Evolutionary conservation across 2,888 invertebrate genomes (phyloP).

Genomic region (Cosmia pyralina): DNA sequence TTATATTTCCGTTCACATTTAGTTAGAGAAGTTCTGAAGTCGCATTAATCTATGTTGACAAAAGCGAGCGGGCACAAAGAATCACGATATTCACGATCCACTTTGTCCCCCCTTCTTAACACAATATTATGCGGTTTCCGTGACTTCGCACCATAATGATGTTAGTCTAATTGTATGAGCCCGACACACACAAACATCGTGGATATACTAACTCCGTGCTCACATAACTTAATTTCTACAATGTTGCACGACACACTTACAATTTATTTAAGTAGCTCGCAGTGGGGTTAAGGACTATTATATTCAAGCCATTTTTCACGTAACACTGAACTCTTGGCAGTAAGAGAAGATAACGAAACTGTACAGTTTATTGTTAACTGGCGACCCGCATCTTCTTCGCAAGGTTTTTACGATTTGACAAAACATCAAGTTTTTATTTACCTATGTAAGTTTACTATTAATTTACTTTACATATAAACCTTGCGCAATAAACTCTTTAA

Average conservation of each 20-base stretch:
- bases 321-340: conserved; percentile 37
- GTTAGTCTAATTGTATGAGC: conserved; percentile 68
- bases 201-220: conserved; percentile 44
- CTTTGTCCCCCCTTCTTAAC: conserved; percentile 60
- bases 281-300: conserved; percentile 31
- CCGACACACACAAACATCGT: conserved; percentile 60
- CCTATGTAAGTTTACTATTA: not conserved
- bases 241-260: conserved; percentile 43
- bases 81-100: conserved; percentile 67
- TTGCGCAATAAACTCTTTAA: not conserved
- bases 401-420: not conserved
- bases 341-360: conserved; percentile 25
- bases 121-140: conserved; percentile 73
- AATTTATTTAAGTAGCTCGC: conserved; percentile 41
- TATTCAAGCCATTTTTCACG: conserved; percentile 38
- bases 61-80: conserved; percentile 78
- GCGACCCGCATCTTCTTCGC: not conserved
- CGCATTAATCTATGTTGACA: conserved; percentile 82
- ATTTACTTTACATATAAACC: not conserved
- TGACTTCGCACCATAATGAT: conserved; percentile 69
- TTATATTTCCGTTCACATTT: conserved; percentile 59
- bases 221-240: conserved; percentile 57
- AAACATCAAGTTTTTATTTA: not conserved
- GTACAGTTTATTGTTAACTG: conserved; percentile 16
- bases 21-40: conserved; percentile 56